These are phyloP conservation scores for Leucopsar rothschildi DNA, from an alignment of 2,113 vertebrate genomes.

Conservation along the genomic window DNA sequence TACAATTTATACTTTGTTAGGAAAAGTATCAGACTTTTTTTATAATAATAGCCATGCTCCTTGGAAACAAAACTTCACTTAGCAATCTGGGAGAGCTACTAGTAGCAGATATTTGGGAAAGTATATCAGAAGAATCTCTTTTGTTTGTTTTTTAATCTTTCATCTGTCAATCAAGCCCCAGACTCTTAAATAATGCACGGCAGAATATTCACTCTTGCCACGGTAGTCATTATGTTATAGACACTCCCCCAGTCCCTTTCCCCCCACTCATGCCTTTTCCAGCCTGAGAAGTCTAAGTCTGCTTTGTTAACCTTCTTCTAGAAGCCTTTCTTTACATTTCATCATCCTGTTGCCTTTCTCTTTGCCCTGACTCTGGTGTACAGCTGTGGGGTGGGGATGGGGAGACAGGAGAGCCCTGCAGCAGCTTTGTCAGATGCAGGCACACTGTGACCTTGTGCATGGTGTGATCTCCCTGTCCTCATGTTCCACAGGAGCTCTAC, in stretches of 20 bases:
- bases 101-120: not conserved
- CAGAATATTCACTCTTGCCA: not conserved
- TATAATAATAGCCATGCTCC: not conserved
- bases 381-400: not conserved
- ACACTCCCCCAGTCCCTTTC: not conserved
- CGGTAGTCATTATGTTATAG: not conserved
- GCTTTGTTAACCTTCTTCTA: not conserved
- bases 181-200: not conserved
- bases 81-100: not conserved
- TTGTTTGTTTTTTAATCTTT: not conserved
- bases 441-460: rapidly evolving
- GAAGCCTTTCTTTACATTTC: not conserved
- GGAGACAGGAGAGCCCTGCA: not conserved
- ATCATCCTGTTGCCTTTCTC: not conserved
- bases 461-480: not conserved
- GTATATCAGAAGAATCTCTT: not conserved
- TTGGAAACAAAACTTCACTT: not conserved
- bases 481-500: not conserved
- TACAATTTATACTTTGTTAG: not conserved
- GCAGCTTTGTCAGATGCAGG: rapidly evolving
- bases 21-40: not conserved
- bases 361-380: not conserved
- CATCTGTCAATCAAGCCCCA: not conserved
- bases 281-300: not conserved
- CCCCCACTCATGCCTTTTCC: not conserved